phyloP scores from a whole-genome alignment of 2,113 vertebrate genomes.

The Colistium nudipinnis region DNA sequence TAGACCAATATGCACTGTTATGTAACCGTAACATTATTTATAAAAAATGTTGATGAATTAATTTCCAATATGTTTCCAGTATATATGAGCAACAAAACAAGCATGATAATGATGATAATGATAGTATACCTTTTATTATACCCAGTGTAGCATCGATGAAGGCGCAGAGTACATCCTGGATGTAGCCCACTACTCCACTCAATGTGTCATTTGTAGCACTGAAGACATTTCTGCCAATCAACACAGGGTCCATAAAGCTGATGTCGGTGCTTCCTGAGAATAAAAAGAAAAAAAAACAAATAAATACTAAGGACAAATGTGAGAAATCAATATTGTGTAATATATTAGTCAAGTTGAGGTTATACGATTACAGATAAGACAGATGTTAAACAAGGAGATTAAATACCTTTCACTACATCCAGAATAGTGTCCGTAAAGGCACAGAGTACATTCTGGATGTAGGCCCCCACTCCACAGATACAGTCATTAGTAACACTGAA shows the following conservation, averaged over 20 bases:
- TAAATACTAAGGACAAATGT: no score
- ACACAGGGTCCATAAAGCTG: slow-evolving; percentile 66
- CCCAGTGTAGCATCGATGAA: slow-evolving; percentile 54
- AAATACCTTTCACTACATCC: slow-evolving; percentile 63
- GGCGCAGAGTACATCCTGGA: slow-evolving; percentile 46
- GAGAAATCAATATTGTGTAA: not conserved
- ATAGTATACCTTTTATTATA: slow-evolving; percentile 53
- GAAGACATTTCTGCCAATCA: slow-evolving; percentile 59
- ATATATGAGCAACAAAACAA: not conserved
- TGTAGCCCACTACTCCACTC: slow-evolving; percentile 42
- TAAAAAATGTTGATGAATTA: slow-evolving; percentile 6
- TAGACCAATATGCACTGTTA: not conserved
- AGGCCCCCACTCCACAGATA: slow-evolving; percentile 31
- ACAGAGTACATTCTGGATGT: slow-evolving; percentile 60
- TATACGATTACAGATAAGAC: not conserved
- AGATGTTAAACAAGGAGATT: not conserved
- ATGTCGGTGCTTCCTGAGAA: slow-evolving; percentile 60
- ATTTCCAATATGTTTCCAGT: not conserved
- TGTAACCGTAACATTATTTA: not conserved
- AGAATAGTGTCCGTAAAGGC: slow-evolving; percentile 56
- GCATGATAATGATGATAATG: not conserved
- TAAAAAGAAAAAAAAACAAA: not conserved
- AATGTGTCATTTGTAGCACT: slow-evolving; percentile 39
- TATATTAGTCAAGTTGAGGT: not conserved
- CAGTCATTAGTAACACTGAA: slow-evolving; percentile 55